A percentile compares a stretch with the other conserved stretches of the same genome.
Evolutionary conservation across 1,140 invertebrate genomes (phyloP).

Genomic region (Hypothenemus hampei): DNA sequence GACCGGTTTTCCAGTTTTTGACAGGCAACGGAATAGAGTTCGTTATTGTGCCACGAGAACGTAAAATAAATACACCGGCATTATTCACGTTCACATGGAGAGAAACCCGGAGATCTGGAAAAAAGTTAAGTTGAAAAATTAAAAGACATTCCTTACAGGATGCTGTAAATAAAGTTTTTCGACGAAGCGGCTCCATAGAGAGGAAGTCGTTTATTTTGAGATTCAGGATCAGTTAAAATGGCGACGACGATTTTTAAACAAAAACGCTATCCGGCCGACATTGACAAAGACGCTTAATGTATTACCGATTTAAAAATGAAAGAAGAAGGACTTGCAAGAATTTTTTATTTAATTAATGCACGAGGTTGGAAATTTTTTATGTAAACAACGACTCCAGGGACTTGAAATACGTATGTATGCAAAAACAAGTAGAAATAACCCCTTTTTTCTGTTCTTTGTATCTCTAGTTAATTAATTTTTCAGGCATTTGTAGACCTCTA

Average conservation of each 20-base stretch:
- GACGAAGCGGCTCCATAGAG: conserved; percentile 34
- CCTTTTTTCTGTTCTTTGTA: too few relatives aligned
- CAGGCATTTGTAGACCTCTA: too few relatives aligned
- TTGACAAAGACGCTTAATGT: too few relatives aligned
- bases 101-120: conserved; percentile 15
- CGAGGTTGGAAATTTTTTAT: too few relatives aligned
- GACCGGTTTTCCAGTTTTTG: conserved; percentile 4
- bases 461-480: too few relatives aligned
- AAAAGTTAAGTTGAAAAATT: conserved; percentile 27
- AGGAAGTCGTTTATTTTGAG: conserved; percentile 39
- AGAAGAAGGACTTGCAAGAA: too few relatives aligned
- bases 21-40: conserved; percentile 6
- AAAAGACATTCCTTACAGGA: conserved; percentile 33
- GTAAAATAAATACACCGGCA: conserved; percentile 23
- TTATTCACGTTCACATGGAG: conserved; percentile 23
- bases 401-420: too few relatives aligned
- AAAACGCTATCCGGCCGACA: too few relatives aligned
- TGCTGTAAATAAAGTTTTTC: conserved; percentile 41
- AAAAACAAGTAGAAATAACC: too few relatives aligned
- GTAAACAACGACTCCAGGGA: too few relatives aligned
- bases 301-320: too few relatives aligned
- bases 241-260: conserved; percentile 19
- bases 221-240: conserved; percentile 28
- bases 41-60: conserved; percentile 7
- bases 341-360: too few relatives aligned